Conservation (phyloP, 2,113 vertebrate genomes). For the Lepus americanus region DNA sequence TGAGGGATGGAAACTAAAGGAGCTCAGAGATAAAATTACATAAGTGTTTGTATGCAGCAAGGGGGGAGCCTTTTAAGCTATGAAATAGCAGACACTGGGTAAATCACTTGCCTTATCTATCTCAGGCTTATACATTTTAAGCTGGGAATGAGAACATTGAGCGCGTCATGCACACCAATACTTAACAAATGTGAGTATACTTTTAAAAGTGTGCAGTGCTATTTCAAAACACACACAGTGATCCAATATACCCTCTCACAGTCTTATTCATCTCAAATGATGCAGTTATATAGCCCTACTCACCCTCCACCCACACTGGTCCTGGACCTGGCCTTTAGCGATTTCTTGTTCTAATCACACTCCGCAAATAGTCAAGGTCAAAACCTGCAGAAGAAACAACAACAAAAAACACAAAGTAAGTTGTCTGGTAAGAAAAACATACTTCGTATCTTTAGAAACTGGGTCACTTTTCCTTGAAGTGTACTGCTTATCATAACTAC, state of each 20-base stretch:
- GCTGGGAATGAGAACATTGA: neutral
- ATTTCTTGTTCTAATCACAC: neutral
- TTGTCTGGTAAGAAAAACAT: neutral
- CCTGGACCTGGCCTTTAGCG: neutral
- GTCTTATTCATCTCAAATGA: neutral
- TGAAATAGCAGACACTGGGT: neutral
- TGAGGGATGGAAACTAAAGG: conserved; percentile 37
- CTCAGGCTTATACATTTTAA: neutral
- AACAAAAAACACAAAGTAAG: neutral
- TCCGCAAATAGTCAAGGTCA: conserved; percentile 10
- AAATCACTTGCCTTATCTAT: neutral
- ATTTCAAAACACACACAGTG: neutral
- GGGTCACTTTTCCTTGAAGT: neutral
- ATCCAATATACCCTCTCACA: neutral
- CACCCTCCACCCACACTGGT: neutral
- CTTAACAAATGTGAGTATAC: neutral
- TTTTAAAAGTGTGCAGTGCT: neutral
- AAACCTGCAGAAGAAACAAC: neutral
- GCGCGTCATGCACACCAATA: neutral
- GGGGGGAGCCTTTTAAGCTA: neutral
- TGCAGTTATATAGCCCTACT: no score
- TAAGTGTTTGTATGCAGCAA: neutral
- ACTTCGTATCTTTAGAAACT: neutral
- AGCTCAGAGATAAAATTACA: neutral
- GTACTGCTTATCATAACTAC: neutral